A percentile compares a stretch with the other conserved stretches of the same genome.
Conservation (phyloP, 2,797 vertebrate genomes). For the Botia almorhae region DNA sequence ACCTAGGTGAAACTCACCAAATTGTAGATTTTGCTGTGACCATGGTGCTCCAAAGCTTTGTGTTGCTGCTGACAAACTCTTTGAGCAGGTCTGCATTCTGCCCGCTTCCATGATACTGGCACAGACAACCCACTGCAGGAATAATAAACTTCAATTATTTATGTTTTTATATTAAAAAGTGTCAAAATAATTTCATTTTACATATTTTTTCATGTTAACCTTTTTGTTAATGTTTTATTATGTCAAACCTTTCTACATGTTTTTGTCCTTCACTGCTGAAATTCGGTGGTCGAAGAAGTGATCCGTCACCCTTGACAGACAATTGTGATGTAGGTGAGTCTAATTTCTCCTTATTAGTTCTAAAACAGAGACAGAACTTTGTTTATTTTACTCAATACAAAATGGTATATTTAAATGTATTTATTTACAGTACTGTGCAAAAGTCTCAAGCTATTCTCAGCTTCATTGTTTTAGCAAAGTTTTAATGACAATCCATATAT, state of each 20-base stretch:
- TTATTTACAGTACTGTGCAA: too few species aligned
- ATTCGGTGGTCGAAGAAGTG: not conserved
- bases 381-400: too few species aligned
- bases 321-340: not conserved
- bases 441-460: too few species aligned
- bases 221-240: too few species aligned
- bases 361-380: not conserved
- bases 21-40: conserved; percentile 22
- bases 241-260: too few species aligned
- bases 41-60: not conserved
- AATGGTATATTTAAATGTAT: too few species aligned
- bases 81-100: not conserved
- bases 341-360: not conserved
- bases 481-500: too few species aligned
- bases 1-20: conserved; percentile 25
- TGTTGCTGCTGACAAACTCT: conserved; percentile 10
- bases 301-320: not conserved
- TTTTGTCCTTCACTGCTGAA: not conserved
- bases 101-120: not conserved
- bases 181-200: too few species aligned
- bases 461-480: too few species aligned
- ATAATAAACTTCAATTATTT: not conserved
- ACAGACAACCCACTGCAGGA: not conserved
- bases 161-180: too few species aligned
- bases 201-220: too few species aligned